Evolutionary conservation across 2,113 vertebrate genomes (phyloP), one percentile per base, ranked within the genome.

Genomic region (Gambusia affinis): DNA sequence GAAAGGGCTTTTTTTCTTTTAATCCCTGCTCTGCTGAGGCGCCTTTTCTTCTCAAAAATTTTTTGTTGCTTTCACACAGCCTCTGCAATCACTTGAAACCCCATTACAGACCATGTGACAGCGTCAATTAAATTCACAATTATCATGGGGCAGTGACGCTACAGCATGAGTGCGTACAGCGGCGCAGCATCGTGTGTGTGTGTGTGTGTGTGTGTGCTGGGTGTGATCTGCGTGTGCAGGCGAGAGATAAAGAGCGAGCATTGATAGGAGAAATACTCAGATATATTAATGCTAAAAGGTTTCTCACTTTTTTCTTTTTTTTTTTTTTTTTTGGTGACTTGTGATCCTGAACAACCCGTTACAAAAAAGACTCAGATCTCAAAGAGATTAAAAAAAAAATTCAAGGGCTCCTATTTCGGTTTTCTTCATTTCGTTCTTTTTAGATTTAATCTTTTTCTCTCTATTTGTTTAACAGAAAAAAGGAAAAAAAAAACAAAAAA

Each of bases 71-170:
- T 73, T 85, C 78, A 82, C 79, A 68, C 81, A 85, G 83, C 76
- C 77, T 81, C 78, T 84, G 90, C 92, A 91, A 91, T 91, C 88
- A 90, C 87, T 91, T 92, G 83, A 88, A 93, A 92, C 85, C 73
- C 85, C 85, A 88, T 90, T 88, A 86, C 84, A 85, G 82, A 83
- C 82, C 87, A 85, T 92, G 89, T 92, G 91, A 92, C 92, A 88
- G 88, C 87, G 90, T 92, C 91, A 91, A 92, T 93, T 93, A 92
- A 91, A 92, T 91, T 93, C 89, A 88, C 91, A 89, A 92, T 93
- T 92, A 93, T 88, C 85, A 90, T 8, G 75, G 81, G 87, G 70
- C 77, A 76, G 78, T 80, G 69, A 91, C 70, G 72, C 77, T 85
- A 44, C 73, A 73, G 81, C 65, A 66, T 81, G 87, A 80, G 80